Evolutionary conservation across 2,797 vertebrate species (phyloP).

Genomic region (Parauchenoglanis ngamensis): DNA sequence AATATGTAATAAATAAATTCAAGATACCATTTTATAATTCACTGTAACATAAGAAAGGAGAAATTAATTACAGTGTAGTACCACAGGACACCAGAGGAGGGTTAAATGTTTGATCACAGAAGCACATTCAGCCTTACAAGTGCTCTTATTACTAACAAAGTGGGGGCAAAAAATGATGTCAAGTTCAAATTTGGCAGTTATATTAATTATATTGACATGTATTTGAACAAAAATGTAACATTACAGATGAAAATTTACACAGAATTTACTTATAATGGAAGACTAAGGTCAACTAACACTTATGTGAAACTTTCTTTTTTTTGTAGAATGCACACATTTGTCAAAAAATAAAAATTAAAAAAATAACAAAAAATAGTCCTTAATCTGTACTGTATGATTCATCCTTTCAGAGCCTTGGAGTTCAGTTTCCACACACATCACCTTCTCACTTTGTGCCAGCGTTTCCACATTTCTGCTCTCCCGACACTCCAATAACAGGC

Average conservation of each 20-base stretch:
- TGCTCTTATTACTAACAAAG: too few relatives aligned
- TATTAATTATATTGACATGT: neutral
- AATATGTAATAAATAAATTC: neutral
- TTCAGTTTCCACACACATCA: neutral
- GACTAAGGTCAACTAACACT: neutral
- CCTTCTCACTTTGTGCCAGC: too few relatives aligned
- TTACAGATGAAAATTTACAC: neutral
- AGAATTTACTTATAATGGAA: too few relatives aligned
- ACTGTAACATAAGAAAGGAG: neutral
- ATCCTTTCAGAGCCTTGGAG: neutral
- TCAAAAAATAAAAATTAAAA: neutral
- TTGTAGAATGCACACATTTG: neutral
- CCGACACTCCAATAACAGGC: neutral
- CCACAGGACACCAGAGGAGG: neutral
- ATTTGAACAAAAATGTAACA: neutral
- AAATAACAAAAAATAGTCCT: neutral
- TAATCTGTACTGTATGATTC: neutral
- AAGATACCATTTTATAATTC: neutral
- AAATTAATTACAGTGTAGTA: neutral
- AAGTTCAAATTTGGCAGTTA: neutral
- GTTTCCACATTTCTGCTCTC: neutral
- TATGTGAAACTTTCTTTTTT: neutral
- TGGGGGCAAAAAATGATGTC: neutral
- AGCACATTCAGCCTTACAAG: neutral
- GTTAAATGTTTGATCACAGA: neutral